Evolutionary conservation across 2,113 vertebrate genomes (phyloP).

Genomic region (Hyperoodon ampullatus): DNA sequence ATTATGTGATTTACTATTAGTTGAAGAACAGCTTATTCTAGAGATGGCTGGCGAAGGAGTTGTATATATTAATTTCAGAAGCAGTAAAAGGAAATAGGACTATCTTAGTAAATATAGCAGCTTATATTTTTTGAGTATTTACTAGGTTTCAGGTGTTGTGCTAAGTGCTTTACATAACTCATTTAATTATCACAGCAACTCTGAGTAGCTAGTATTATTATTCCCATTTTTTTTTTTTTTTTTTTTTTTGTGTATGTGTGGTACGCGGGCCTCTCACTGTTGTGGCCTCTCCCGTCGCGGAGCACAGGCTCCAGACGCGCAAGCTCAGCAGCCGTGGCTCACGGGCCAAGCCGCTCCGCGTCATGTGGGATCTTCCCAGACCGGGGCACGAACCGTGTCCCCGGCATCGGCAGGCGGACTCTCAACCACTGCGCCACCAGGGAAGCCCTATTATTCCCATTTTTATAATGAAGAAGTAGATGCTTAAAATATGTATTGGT

Average conservation of each 20-base stretch:
- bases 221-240: not conserved
- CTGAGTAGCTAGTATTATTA: not conserved
- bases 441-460: not conserved
- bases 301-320: too few species aligned
- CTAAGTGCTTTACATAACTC: not conserved
- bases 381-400: too few species aligned
- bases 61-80: not conserved
- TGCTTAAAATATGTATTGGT: not conserved
- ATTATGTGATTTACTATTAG: not conserved
- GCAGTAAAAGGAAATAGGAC: not conserved
- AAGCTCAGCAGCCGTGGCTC: too few species aligned
- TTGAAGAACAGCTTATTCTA: slow-evolving; percentile 9
- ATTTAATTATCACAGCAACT: not conserved
- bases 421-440: too few species aligned
- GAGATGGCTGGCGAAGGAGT: not conserved
- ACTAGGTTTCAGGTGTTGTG: not conserved
- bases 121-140: not conserved
- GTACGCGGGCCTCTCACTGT: too few species aligned
- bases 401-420: too few species aligned
- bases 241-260: too few species aligned
- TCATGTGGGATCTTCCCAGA: too few species aligned
- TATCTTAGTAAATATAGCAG: not conserved
- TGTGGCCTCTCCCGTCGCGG: too few species aligned
- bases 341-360: too few species aligned
- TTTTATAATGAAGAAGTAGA: not conserved